Conservation (phyloP, 2,888 invertebrate species). For the Lasioglossum malachurum region DNA sequence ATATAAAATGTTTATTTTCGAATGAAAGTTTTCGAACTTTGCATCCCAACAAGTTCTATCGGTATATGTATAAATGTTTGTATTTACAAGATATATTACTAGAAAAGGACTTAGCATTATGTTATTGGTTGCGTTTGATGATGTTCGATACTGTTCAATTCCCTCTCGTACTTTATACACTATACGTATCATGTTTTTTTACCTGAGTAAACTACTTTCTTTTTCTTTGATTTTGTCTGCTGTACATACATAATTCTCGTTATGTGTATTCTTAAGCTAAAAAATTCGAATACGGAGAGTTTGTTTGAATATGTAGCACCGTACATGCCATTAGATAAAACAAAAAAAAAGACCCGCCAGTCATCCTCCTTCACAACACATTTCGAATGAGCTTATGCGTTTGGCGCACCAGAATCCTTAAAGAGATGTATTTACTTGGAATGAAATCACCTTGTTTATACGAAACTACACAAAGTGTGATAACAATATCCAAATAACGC, state of each 20-base stretch:
- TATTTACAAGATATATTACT: constrained; percentile 71
- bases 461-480: constrained; percentile 50
- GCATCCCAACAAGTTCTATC: constrained; percentile 66
- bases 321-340: constrained; percentile 28
- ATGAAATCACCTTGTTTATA: constrained; percentile 53
- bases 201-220: constrained; percentile 70
- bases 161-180: constrained; percentile 45
- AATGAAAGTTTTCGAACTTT: constrained; percentile 53
- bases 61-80: constrained; percentile 65
- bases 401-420: constrained; percentile 11
- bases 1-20: constrained; percentile 63
- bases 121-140: constrained; percentile 53
- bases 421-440: constrained; percentile 50
- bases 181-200: constrained; percentile 60
- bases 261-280: constrained; percentile 24
- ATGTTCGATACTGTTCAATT: constrained; percentile 49
- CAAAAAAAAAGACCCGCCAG: constrained; percentile 24
- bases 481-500: constrained; percentile 34
- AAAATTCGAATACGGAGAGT: constrained; percentile 26
- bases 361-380: constrained; percentile 12
- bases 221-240: constrained; percentile 26
- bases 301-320: constrained; percentile 40
- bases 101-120: constrained; percentile 59
- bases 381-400: constrained; percentile 13
- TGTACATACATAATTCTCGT: constrained; percentile 28